Conservation (phyloP, 1,140 invertebrate species). For the Cyclina sinensis region DNA sequence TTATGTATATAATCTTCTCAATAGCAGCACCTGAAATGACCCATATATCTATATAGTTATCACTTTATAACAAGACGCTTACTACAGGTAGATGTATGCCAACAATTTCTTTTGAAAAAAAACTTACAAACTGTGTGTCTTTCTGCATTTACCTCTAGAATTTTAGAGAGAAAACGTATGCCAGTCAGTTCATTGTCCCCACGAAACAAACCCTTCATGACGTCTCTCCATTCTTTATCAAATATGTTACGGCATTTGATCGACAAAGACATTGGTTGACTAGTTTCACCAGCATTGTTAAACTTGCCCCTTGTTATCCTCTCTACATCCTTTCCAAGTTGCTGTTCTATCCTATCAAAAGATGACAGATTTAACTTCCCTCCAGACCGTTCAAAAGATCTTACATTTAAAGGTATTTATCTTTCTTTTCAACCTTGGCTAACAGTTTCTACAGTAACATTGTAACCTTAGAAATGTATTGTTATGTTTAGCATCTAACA, state of each 20-base stretch:
- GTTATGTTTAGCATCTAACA: too few species aligned
- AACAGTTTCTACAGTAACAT: too few species aligned
- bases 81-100: neutral
- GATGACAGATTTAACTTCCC: too few species aligned
- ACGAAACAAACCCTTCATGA: neutral
- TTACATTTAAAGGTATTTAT: too few species aligned
- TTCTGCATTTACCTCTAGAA: neutral
- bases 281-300: neutral
- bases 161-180: neutral
- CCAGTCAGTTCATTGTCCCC: neutral
- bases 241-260: neutral
- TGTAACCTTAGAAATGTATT: too few species aligned
- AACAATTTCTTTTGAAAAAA: neutral
- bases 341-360: neutral
- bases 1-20: neutral
- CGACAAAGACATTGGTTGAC: neutral
- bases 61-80: neutral
- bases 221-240: conserved; percentile 26
- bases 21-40: neutral
- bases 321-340: conserved; percentile 17
- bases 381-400: too few species aligned
- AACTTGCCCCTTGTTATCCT: neutral
- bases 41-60: neutral
- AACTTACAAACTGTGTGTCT: neutral
- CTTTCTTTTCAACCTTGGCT: too few species aligned